These are phyloP conservation scores for Kryphioiulus occultus DNA, from an alignment of 2,888 invertebrate species.

Conservation along the genomic window DNA sequence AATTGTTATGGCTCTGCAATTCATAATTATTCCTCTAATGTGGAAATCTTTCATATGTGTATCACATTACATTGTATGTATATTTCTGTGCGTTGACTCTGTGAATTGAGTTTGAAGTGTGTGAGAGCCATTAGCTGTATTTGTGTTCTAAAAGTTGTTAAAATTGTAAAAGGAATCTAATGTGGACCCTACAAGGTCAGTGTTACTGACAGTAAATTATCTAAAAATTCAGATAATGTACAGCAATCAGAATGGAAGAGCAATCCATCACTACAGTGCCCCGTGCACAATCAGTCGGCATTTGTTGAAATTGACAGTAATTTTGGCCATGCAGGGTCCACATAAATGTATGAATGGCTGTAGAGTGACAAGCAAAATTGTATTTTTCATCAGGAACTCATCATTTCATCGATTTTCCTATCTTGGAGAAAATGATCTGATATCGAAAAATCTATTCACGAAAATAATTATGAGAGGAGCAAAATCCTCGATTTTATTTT, in stretches of 20 bases:
- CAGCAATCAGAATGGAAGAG: too few species aligned
- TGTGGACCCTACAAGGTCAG: too few species aligned
- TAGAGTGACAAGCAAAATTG: neutral
- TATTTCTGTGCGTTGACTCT: conserved; percentile 3
- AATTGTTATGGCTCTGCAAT: neutral
- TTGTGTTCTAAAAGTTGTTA: neutral
- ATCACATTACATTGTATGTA: neutral
- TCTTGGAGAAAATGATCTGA: neutral
- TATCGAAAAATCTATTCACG: neutral
- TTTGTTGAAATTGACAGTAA: too few species aligned
- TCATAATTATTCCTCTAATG: neutral
- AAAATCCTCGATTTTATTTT: conserved; percentile 21
- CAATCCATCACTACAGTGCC: too few species aligned
- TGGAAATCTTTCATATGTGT: conserved; percentile 6
- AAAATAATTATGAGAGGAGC: neutral
- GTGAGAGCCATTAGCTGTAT: neutral
- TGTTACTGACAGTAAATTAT: too few species aligned
- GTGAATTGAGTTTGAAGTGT: neutral
- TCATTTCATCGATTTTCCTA: neutral
- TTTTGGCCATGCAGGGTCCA: too few species aligned
- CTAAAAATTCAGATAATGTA: too few species aligned
- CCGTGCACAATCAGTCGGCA: too few species aligned
- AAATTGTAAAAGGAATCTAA: neutral
- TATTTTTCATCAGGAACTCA: neutral
- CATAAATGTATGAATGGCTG: neutral